Base-by-base conservation (phyloP, 2,797 vertebrate species). In the Euthynnus affinis region DNA sequence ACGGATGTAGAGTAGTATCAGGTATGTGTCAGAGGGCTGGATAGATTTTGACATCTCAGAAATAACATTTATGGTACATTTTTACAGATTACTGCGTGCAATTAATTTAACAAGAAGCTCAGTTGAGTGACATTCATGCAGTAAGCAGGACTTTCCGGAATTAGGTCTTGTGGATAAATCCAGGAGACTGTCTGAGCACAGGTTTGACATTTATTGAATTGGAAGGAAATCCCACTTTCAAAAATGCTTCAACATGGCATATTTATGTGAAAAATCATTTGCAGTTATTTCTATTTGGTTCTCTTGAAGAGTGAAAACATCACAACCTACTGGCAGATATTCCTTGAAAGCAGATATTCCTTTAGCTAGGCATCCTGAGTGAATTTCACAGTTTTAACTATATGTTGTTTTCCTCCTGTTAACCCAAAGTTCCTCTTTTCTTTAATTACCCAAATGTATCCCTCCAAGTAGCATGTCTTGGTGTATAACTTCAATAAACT, bases 1-100 rank as follows among this genome's bases (percentile, higher is more conserved):
- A 91, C 91, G 94, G 94, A 95, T 92, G 91, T 78, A 89, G 91
- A 91, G 80, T 57, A 82, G 84, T 86, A 81, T 91, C 92, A 94
- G 92, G 89, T 91, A 93, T 92, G 91, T 92, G 92, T 94, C 93
- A 93, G 82, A 76, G 73, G 71, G 64, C 74, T 73, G 88, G 83
- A 90, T 25, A 34, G 53, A 82, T 74, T 88, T 78, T 82, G 76
- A 90, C 84, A 75, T 90, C 70, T 82, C 84, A 80, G 87, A 88
- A 87, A 88, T 83, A 86, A 88, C 89, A 83, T 90, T 88, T 91
- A 87, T 85, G 78, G 72, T 85, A 84, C 71, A 76, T 87, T 90
- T 91, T 90, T 90, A 91, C 77, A 88, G 87, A 90, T 90, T 81
- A 89, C 59, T 71, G 64, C 4, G 4, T 79, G 71, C 79, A 82